These are phyloP conservation scores for Microchirus variegatus DNA, from an alignment of 2,797 vertebrate species.

Conservation along the genomic window DNA sequence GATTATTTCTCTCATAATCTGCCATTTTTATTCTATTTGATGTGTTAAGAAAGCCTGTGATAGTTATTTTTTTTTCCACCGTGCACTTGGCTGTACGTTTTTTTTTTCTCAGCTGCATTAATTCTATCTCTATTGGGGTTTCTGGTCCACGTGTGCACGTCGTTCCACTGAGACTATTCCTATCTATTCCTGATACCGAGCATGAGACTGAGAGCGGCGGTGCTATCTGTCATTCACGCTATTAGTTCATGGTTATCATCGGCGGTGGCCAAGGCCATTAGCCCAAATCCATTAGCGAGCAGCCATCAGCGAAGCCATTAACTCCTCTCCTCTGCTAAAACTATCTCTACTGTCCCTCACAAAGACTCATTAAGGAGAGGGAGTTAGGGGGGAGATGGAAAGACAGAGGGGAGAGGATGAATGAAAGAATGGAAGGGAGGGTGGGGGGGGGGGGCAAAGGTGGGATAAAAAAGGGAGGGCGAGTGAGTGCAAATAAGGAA, in stretches of 20 bases:
- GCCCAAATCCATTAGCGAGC: constrained; percentile 72
- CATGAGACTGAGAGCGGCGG: constrained; percentile 55
- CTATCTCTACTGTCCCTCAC: constrained; percentile 60
- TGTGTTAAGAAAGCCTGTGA: no score
- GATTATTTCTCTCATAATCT: no score
- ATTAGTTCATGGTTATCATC: constrained; percentile 73
- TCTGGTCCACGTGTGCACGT: constrained; percentile 41
- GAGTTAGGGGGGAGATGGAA: constrained; percentile 14
- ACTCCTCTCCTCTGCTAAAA: constrained; percentile 65
- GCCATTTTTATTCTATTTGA: no score
- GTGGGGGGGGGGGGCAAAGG: not conserved
- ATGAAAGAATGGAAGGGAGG: constrained; percentile 7
- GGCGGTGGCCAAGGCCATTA: constrained; percentile 72
- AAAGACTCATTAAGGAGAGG: constrained; percentile 67
- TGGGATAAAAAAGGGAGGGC: not conserved
- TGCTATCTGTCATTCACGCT: constrained; percentile 69
- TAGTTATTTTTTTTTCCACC: no score
- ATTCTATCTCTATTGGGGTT: constrained; percentile 40
- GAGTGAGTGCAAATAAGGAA: not conserved
- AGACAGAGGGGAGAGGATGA: constrained; percentile 17
- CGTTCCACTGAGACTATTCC: constrained; percentile 58
- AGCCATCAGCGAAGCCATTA: constrained; percentile 73
- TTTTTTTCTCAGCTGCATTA: constrained; percentile 36
- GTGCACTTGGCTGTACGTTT: no score
- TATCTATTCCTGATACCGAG: constrained; percentile 56